These are phyloP conservation scores for Periophthalmus magnuspinnatus DNA, from an alignment of 2,797 vertebrate genomes.

Conservation along the genomic window DNA sequence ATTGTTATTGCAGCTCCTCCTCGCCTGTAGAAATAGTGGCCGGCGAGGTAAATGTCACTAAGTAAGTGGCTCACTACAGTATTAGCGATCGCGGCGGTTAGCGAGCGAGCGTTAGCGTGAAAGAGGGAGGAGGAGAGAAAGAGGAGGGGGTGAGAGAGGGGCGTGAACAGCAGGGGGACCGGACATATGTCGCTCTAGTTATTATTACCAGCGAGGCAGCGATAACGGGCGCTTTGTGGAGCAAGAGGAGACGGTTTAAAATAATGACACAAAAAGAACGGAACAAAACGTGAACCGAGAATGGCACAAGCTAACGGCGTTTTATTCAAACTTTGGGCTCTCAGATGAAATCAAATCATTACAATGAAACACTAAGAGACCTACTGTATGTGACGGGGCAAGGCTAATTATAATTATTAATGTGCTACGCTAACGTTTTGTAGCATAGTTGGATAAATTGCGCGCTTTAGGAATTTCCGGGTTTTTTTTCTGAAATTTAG, in stretches of 20 bases:
- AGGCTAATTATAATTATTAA: too few relatives aligned
- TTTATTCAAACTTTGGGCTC: constrained; percentile 24
- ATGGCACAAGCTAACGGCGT: constrained; percentile 5
- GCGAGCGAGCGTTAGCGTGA: constrained; percentile 36
- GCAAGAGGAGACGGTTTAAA: constrained; percentile 39
- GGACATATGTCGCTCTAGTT: constrained; percentile 62
- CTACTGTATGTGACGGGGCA: too few relatives aligned
- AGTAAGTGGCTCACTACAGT: constrained; percentile 56
- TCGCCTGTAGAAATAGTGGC: constrained; percentile 43
- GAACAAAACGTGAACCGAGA: background rate
- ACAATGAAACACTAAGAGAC: too few relatives aligned
- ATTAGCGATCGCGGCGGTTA: constrained; percentile 38
- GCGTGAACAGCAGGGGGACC: constrained; percentile 51
- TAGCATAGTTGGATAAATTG: too few relatives aligned
- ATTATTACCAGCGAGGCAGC: constrained; percentile 54
- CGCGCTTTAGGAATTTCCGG: too few relatives aligned
- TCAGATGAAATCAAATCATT: background rate
- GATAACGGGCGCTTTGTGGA: constrained; percentile 57
- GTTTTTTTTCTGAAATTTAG: too few relatives aligned
- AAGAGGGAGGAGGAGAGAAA: constrained; percentile 42
- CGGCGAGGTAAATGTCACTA: constrained; percentile 69
- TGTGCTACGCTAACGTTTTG: too few relatives aligned
- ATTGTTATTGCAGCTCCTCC: constrained; percentile 59
- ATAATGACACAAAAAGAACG: background rate
- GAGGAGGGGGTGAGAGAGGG: constrained; percentile 31